Evolutionary conservation across 1,140 invertebrate species (phyloP).

Genomic region (Heliothis subflexa): DNA sequence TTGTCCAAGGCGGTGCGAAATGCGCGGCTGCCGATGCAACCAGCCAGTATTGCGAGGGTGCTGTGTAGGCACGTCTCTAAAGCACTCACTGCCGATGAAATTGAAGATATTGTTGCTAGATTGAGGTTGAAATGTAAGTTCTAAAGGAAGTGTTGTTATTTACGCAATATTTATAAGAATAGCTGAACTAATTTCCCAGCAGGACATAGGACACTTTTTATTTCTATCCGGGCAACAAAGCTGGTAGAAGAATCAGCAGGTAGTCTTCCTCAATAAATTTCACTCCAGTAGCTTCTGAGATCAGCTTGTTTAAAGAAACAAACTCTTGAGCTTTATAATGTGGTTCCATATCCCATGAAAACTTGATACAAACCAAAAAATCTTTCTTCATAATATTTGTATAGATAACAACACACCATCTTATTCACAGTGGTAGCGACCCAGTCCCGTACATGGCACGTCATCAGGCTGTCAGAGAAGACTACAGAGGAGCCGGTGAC

Average conservation of each 20-base stretch:
- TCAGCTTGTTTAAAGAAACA: too few relatives aligned
- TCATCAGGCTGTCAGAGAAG: slow-evolving; percentile 63
- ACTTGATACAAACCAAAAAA: too few relatives aligned
- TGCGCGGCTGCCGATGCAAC: slow-evolving; percentile 67
- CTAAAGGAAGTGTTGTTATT: neutral
- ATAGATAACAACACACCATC: neutral
- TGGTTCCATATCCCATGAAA: too few relatives aligned
- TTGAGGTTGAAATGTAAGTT: slow-evolving; percentile 70
- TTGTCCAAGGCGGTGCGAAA: slow-evolving; percentile 64
- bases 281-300: too few relatives aligned
- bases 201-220: too few relatives aligned
- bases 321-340: too few relatives aligned
- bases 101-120: slow-evolving; percentile 63
- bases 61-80: slow-evolving; percentile 62
- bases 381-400: too few relatives aligned
- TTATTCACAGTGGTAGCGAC: slow-evolving; percentile 68
- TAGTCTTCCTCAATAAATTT: too few relatives aligned
- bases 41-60: slow-evolving; percentile 65
- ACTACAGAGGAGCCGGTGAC: slow-evolving; percentile 52
- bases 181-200: too few relatives aligned
- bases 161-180: too few relatives aligned
- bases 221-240: too few relatives aligned
- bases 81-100: slow-evolving; percentile 56
- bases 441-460: slow-evolving; percentile 69
- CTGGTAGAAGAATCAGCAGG: neutral